Evolutionary conservation across 1,140 invertebrate genomes (phyloP).

Genomic region (Nymphalis io): DNA sequence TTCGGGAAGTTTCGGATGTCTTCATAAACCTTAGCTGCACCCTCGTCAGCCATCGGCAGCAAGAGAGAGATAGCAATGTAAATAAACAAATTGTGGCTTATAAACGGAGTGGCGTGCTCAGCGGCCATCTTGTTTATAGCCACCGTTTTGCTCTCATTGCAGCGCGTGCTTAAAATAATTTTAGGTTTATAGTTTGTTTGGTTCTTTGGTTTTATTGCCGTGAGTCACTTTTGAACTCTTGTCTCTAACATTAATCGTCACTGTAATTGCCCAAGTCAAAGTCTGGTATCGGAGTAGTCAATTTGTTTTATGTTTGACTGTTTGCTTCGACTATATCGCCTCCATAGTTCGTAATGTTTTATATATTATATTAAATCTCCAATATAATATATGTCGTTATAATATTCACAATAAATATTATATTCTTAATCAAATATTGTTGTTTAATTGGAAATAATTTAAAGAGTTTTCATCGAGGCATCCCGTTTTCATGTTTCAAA

Average conservation of each 20-base stretch:
- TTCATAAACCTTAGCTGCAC: constrained; percentile 62
- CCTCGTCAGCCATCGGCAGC: constrained; percentile 63
- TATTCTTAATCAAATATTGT: no score
- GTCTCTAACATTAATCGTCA: constrained; percentile 22
- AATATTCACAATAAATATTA: no score
- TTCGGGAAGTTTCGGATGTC: constrained; percentile 57
- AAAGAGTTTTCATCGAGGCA: background rate
- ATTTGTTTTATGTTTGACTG: constrained; percentile 10
- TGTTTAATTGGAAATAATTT: background rate
- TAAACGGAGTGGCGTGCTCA: constrained; percentile 67
- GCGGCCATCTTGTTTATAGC: constrained; percentile 72
- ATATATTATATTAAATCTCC: background rate
- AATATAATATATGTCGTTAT: no score
- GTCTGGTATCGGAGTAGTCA: background rate
- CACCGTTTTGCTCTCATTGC: constrained; percentile 64
- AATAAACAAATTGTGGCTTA: constrained; percentile 76
- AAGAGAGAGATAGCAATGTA: constrained; percentile 71
- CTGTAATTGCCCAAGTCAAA: constrained; percentile 11
- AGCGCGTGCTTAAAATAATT: constrained; percentile 62
- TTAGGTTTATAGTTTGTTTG: constrained; percentile 53
- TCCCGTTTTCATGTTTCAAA: background rate
- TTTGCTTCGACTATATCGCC: background rate
- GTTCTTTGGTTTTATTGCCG: constrained; percentile 45
- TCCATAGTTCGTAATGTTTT: background rate
- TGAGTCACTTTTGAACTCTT: constrained; percentile 55